phyloP scores from a whole-genome alignment of 2,888 invertebrate genomes.

The Tachystola acroxantha region DNA sequence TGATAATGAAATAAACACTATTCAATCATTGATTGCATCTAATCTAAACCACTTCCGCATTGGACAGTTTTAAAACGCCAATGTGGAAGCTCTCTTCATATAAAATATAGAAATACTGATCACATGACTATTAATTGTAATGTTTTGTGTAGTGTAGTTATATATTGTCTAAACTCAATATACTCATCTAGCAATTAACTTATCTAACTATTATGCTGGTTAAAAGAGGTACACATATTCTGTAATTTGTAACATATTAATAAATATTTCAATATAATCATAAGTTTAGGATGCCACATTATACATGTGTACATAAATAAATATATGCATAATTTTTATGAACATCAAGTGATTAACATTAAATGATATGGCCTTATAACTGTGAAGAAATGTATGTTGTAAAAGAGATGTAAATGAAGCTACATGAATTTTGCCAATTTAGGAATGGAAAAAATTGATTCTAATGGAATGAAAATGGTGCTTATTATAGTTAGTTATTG shows the following conservation, averaged over 20 bases:
- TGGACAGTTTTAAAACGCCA: no score
- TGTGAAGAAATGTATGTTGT: conserved; percentile 27
- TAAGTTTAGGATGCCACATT: conserved; percentile 1
- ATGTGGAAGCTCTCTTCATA: no score
- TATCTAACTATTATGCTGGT: conserved; percentile 62
- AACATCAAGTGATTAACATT: conserved; percentile 21
- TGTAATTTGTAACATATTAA: conserved; percentile 61
- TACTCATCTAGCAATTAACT: conserved; percentile 20
- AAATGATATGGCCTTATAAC: conserved; percentile 44
- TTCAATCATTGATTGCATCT: background rate
- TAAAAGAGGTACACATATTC: conserved; percentile 70
- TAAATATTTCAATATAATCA: conserved; percentile 13
- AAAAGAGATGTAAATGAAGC: conserved; percentile 18
- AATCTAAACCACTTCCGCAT: background rate
- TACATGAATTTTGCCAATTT: conserved; percentile 42
- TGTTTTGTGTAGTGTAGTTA: background rate
- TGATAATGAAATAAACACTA: no score
- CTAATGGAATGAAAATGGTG: conserved; percentile 66
- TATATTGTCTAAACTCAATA: no score
- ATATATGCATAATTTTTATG: conserved; percentile 18
- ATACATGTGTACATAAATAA: background rate
- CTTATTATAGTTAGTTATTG: conserved; percentile 73
- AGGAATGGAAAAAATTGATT: conserved; percentile 24
- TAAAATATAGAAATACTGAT: no score
- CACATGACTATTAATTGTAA: no score